Base-by-base conservation (phyloP, 2,797 vertebrate species). In the Chelidonichthys spinosus region DNA sequence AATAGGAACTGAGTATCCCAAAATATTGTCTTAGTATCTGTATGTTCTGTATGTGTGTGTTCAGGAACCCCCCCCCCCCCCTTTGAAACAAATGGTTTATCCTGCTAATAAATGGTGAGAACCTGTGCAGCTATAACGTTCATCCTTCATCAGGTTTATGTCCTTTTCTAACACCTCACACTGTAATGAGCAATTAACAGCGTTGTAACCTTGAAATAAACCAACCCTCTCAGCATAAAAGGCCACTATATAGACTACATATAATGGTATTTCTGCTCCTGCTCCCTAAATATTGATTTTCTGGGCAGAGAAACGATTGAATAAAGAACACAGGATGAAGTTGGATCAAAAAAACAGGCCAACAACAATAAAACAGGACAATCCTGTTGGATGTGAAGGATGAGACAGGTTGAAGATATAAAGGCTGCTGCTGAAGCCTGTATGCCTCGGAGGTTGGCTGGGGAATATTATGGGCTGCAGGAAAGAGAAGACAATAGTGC, bases 251-350 rank as follows among this genome's bases (percentile, higher is more conserved):
- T 25, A 1, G 25, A 25, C 25, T 25, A 25, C 2, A 25, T 11
- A 11, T 11, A 11, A 4, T 43, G 25, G 9, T 35, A 14, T n/a
- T 5, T 39, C 49, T 33, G 43, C 25, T 67, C 49, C n/a, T 52
- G 3, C 43, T 56, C 50, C 69, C 44, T 74, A 76, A 83, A 69
- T 80, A 77, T 72, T 62, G 67, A 56, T 49, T 67, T 55, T 59
- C 35, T 50, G 49, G 59, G 44, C 15, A 46, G 53, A 53, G 40
- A 61, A 40, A 76, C 72, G 69, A 68, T 76, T 49, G 74, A 76
- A 75, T 71, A 64, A 56, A 78, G 11, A 13, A 36, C 39, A 33
- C 10, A 2, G 17, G 11, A 46, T 25, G 18, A 37, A 54, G 43
- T 2, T 64, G 15, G 37, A 15, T 64, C 8, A n/a, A 32, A 40